phyloP scores from a whole-genome alignment of 2,113 vertebrate genomes.

The Glaucomys volans region DNA sequence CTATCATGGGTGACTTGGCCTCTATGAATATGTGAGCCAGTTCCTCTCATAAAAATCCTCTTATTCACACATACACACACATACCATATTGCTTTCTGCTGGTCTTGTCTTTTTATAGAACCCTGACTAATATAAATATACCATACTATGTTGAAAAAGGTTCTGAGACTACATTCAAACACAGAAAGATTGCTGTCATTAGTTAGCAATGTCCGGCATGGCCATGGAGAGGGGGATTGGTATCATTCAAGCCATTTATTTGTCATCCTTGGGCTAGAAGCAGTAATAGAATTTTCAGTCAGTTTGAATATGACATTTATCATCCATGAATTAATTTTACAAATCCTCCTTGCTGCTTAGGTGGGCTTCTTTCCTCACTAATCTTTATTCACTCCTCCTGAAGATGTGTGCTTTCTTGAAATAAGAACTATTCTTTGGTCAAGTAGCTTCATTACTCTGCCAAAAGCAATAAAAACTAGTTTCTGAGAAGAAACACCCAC shows the following conservation, averaged over 20 bases:
- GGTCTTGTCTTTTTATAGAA: background rate
- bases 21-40: background rate
- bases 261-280: slow-evolving; percentile 5
- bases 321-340: slow-evolving; percentile 40
- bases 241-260: background rate
- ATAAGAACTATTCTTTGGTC: slow-evolving; percentile 53
- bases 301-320: slow-evolving; percentile 53
- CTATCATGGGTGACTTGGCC: background rate
- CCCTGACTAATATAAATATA: background rate
- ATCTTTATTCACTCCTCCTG: background rate
- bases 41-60: background rate
- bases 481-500: slow-evolving; percentile 13
- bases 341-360: background rate
- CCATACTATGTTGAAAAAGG: background rate
- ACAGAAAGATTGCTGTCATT: background rate
- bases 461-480: slow-evolving; percentile 51
- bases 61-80: too few species aligned
- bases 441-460: slow-evolving; percentile 60
- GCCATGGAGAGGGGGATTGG: background rate
- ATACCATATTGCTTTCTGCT: background rate
- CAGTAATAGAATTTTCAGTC: background rate
- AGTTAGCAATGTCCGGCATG: background rate
- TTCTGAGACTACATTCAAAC: background rate
- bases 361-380: background rate
- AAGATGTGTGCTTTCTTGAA: slow-evolving; percentile 32